A percentile compares a stretch with the other conserved stretches of the same genome.
Evolutionary conservation across 1,140 invertebrate species (phyloP).

Genomic region (Hesperophylax magnus): DNA sequence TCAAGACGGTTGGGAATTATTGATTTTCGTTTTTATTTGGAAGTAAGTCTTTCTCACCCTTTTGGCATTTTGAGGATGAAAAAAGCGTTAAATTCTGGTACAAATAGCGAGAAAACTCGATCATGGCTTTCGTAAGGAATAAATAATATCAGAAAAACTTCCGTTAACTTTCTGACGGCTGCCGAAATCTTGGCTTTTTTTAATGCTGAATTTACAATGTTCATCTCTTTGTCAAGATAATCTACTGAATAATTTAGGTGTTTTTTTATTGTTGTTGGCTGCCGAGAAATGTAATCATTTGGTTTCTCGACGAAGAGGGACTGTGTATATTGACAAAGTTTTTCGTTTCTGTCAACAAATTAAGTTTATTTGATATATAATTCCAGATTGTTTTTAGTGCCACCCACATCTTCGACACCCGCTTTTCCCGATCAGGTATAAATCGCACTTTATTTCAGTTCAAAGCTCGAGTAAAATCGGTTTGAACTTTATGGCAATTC

Average conservation of each 20-base stretch:
- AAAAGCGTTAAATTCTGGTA: constrained; percentile 16
- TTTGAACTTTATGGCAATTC: no score
- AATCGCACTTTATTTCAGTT: no score
- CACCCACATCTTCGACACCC: no score
- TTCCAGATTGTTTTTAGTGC: no score
- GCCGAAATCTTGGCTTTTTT: background rate
- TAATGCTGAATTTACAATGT: constrained; percentile 9
- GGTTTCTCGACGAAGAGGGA: no score
- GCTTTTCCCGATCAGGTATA: no score
- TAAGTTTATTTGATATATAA: no score
- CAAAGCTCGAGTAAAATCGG: no score
- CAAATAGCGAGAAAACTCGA: constrained; percentile 12
- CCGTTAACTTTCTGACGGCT: background rate
- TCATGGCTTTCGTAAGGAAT: constrained; percentile 1
- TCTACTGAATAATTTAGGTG: background rate
- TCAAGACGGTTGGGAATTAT: constrained; percentile 4
- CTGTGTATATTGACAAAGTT: no score
- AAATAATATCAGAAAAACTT: constrained; percentile 5
- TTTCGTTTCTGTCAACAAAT: no score
- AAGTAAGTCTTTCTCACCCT: constrained; percentile 22
- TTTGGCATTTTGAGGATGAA: background rate
- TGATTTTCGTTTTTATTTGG: constrained; percentile 32
- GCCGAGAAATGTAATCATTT: no score
- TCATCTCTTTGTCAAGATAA: background rate
- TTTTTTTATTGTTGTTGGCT: no score